These are phyloP conservation scores for Eurytoma californica DNA, from an alignment of 2,888 invertebrate genomes.

Conservation along the genomic window DNA sequence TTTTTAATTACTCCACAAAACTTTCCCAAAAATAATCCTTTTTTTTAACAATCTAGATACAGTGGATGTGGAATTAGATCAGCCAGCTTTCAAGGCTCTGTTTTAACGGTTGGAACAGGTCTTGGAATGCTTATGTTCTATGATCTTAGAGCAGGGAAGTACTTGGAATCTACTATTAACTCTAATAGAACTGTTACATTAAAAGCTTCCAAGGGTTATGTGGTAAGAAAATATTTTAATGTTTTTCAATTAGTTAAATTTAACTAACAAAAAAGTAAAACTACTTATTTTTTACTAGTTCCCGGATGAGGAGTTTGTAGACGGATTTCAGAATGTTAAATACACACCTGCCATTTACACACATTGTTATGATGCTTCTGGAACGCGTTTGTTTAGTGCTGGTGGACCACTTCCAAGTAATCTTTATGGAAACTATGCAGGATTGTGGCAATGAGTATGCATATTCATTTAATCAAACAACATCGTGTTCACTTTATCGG, in stretches of 20 bases:
- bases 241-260: neutral
- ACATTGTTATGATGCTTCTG: conserved; percentile 95
- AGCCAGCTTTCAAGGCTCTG: conserved; percentile 91
- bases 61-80: conserved; percentile 95
- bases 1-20: neutral
- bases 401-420: conserved; percentile 96
- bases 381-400: conserved; percentile 93
- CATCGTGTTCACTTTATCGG: conserved; percentile 28
- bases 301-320: conserved; percentile 88
- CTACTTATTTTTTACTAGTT: conserved; percentile 77
- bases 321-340: conserved; percentile 89
- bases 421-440: conserved; percentile 95
- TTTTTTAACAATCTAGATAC: conserved; percentile 77
- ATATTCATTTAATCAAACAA: conserved; percentile 15
- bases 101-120: conserved; percentile 95
- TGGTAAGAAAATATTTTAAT: conserved; percentile 78
- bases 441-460: conserved; percentile 87
- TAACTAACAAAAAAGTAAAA: neutral
- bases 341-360: conserved; percentile 97
- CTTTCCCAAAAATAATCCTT: conserved; percentile 10
- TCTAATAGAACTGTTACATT: conserved; percentile 91
- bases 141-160: conserved; percentile 93
- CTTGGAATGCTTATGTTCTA: conserved; percentile 95
- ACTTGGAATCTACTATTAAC: conserved; percentile 92
- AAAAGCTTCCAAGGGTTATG: conserved; percentile 91